A percentile compares a stretch with the other conserved stretches of the same genome.
Conservation (phyloP, 2,888 invertebrate genomes). For the Macrosoma leucophasiata region DNA sequence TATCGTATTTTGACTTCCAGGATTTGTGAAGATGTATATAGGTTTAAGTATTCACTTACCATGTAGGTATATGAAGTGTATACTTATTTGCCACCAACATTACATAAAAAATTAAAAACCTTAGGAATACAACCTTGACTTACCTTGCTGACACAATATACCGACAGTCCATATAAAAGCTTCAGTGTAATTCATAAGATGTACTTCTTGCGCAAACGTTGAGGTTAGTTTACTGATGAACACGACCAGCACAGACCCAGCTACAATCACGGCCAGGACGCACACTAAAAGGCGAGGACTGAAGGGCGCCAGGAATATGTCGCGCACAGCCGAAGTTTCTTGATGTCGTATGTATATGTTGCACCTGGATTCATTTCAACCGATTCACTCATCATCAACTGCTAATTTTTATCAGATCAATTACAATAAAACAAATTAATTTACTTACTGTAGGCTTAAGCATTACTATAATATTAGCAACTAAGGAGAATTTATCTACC, state of each 20-base stretch:
- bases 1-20: too few species aligned
- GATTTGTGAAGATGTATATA: too few species aligned
- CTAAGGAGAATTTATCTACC: too few species aligned
- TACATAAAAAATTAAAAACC: too few species aligned
- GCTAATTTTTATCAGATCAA: not conserved
- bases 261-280: conserved; percentile 66
- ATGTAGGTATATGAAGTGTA: too few species aligned
- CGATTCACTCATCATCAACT: not conserved
- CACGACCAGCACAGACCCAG: conserved; percentile 66
- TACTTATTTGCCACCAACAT: too few species aligned
- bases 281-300: conserved; percentile 69
- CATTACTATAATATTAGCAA: too few species aligned
- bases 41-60: too few species aligned
- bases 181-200: conserved; percentile 63
- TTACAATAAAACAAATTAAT: not conserved
- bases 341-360: conserved; percentile 79
- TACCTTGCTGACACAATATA: conserved; percentile 80
- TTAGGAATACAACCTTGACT: too few species aligned
- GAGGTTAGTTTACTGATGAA: conserved; percentile 66
- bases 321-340: conserved; percentile 76
- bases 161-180: conserved; percentile 78
- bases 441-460: too few species aligned
- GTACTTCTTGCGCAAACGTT: conserved; percentile 37
- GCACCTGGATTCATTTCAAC: conserved; percentile 73
- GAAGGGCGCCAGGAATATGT: conserved; percentile 79